Percentiles rank a stretch among this genome's conserved stretches.
Conservation (phyloP, 1,140 invertebrate species). For the Glossosoma conforme region DNA sequence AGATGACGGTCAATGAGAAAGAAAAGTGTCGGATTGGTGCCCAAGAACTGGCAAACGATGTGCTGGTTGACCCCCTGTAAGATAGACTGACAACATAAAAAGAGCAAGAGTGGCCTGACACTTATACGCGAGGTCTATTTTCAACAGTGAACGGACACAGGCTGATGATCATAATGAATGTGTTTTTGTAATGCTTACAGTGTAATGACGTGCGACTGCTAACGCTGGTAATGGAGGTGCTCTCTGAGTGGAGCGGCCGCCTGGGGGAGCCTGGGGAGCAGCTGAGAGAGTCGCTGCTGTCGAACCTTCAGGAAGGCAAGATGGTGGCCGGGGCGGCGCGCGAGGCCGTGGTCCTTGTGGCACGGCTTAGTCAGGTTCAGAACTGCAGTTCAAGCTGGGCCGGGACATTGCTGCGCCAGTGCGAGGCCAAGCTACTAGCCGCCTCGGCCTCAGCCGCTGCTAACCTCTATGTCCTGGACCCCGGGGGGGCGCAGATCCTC, state of each 20-base stretch:
- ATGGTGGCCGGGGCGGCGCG: slow-evolving; percentile 26
- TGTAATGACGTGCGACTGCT: slow-evolving; percentile 36
- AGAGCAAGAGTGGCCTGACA: no score
- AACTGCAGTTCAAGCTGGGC: slow-evolving; percentile 35
- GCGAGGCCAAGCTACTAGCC: slow-evolving; percentile 40
- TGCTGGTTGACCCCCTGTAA: no score
- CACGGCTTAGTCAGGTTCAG: slow-evolving; percentile 35
- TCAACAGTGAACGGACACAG: no score
- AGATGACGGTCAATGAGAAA: no score
- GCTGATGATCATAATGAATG: no score
- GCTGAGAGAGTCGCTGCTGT: slow-evolving; percentile 37
- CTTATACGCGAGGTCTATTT: no score
- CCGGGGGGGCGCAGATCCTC: no score
- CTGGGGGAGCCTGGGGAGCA: background rate
- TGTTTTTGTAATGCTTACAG: slow-evolving; percentile 21
- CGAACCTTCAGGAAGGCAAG: slow-evolving; percentile 32
- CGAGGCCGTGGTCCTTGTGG: slow-evolving; percentile 32
- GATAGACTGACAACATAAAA: no score
- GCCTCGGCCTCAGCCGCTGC: no score
- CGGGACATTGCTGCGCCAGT: slow-evolving; percentile 37
- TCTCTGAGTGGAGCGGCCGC: slow-evolving; percentile 37
- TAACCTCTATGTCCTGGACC: no score
- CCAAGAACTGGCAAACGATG: no score
- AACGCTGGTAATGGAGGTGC: slow-evolving; percentile 38
- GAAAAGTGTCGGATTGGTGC: no score